Evolutionary conservation across 2,113 vertebrate species (phyloP).

Genomic region (Larimichthys polyactis): DNA sequence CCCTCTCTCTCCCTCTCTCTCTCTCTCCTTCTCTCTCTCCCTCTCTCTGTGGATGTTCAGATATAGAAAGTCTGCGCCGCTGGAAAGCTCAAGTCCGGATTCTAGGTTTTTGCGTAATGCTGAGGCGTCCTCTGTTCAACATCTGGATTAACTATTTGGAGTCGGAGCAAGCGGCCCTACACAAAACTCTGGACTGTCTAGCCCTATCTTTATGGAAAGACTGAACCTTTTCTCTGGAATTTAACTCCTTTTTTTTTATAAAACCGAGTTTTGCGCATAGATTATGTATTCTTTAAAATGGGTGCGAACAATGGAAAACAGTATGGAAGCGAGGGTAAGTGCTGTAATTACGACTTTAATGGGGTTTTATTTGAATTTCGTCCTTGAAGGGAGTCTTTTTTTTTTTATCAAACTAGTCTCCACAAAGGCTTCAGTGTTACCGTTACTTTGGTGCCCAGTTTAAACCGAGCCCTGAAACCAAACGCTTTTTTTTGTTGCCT

Average conservation of each 20-base stretch:
- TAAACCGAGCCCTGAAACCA: constrained; percentile 7
- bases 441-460: background rate
- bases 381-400: background rate
- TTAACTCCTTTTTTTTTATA: constrained; percentile 52
- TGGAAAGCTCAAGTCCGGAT: constrained; percentile 60
- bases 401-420: background rate
- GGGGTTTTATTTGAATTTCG: constrained; percentile 17
- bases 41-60: constrained; percentile 36
- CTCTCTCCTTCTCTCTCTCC: too few species aligned
- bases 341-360: background rate
- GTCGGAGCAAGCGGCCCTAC: constrained; percentile 57
- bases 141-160: constrained; percentile 84
- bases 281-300: constrained; percentile 94
- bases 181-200: constrained; percentile 39
- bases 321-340: constrained; percentile 97
- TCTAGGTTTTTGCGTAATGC: constrained; percentile 70
- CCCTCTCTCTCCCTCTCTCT: too few species aligned
- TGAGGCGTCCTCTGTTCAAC: constrained; percentile 66
- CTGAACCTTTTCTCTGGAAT: constrained; percentile 46
- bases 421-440: background rate
- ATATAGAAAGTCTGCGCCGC: constrained; percentile 42
- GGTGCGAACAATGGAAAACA: constrained; percentile 98
- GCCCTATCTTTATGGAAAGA: constrained; percentile 44
- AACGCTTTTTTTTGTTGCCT: background rate
- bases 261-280: constrained; percentile 68